Conservation (phyloP, 64 coral and sea anemone species). For the Pachyseris speciosa region DNA sequence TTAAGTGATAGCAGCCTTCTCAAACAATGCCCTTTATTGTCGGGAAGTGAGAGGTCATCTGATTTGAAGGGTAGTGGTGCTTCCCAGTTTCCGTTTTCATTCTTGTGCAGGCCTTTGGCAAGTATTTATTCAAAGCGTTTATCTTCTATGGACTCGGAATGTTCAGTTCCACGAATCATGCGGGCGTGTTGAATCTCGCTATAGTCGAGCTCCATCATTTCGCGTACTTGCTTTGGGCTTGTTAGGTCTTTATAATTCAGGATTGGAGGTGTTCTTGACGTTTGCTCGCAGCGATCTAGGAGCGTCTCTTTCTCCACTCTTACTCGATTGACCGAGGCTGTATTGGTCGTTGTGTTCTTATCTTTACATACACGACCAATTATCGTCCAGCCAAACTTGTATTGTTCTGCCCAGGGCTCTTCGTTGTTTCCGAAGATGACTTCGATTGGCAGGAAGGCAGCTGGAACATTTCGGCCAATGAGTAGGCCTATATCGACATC, state of each 20-base stretch:
- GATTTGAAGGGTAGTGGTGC: conserved; percentile 44
- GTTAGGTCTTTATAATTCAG: conserved; percentile 26
- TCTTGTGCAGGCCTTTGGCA: conserved; percentile 27
- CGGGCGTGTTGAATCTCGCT: conserved; percentile 42
- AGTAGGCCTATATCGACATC: conserved; percentile 49
- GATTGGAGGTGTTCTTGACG: not conserved
- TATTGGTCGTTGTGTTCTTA: not conserved
- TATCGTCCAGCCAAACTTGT: conserved; percentile 63
- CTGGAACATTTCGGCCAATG: conserved; percentile 45
- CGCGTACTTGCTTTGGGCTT: conserved; percentile 28
- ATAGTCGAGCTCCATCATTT: conserved; percentile 65
- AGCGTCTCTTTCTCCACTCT: conserved; percentile 26
- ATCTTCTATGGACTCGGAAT: not conserved
- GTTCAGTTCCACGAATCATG: conserved; percentile 1
- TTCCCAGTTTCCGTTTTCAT: conserved; percentile 44
- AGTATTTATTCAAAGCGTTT: conserved; percentile 41
- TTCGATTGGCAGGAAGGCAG: conserved; percentile 25
- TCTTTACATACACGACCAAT: conserved; percentile 35
- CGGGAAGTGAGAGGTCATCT: not conserved
- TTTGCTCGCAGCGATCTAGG: not conserved
- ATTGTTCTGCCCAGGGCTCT: conserved; percentile 56
- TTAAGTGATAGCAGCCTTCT: conserved; percentile 40
- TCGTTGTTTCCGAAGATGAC: conserved; percentile 19
- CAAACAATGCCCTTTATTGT: conserved; percentile 43
- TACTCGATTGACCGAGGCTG: conserved; percentile 17